phyloP scores from a whole-genome alignment of 2,888 invertebrate species.

The Alcis repandata region DNA sequence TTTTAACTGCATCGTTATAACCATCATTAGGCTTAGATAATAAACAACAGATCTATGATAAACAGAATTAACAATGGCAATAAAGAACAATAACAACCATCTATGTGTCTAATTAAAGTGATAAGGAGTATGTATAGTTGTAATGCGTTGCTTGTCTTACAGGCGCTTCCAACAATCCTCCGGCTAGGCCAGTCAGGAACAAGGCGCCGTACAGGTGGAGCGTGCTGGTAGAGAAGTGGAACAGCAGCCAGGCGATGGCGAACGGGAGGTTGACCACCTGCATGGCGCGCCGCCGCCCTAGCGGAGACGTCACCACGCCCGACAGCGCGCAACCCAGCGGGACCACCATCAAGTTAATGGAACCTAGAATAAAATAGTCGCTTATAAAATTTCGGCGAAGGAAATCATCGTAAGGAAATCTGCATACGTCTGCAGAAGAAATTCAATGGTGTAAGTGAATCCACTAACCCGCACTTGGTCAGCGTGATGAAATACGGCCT shows the following conservation, averaged over 20 bases:
- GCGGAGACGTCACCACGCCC: constrained; percentile 89
- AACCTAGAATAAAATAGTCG: constrained; percentile 85
- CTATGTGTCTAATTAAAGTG: no score
- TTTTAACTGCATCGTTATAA: no score
- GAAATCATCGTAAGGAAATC: no score
- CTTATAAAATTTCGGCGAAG: background rate
- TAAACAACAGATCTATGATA: no score
- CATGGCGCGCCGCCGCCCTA: constrained; percentile 92
- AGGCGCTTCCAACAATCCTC: constrained; percentile 93
- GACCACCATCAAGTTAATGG: constrained; percentile 92
- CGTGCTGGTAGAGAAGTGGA: constrained; percentile 88
- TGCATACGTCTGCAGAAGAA: no score
- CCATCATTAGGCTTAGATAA: no score
- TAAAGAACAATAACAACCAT: no score
- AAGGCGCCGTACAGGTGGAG: constrained; percentile 90
- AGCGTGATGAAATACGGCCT: no score
- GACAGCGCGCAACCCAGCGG: constrained; percentile 93
- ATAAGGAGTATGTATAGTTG: background rate
- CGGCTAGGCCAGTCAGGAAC: constrained; percentile 90
- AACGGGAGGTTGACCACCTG: constrained; percentile 92
- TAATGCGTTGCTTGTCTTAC: constrained; percentile 76
- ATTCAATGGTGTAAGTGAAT: no score
- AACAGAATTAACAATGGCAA: no score
- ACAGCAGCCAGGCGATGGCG: constrained; percentile 90
- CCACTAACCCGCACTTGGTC: no score